Evolutionary conservation across 35 echinoderm and acorn worm species (phyloP).

Genomic region (Chiridota heheva): DNA sequence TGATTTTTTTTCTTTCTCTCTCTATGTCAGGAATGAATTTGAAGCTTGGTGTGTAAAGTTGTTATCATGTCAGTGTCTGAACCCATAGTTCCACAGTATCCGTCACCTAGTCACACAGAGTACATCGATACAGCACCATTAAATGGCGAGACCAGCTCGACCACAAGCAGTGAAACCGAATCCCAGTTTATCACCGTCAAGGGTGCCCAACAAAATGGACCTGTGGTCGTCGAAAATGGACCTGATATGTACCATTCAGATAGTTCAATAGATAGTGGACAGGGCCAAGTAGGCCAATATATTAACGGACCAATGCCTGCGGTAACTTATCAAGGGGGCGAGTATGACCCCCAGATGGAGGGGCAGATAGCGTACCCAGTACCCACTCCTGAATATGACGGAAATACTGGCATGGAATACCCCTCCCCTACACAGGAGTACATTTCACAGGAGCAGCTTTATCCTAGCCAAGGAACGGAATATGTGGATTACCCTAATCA

Average conservation of each 20-base stretch:
- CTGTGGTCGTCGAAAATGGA: conserved; percentile 70
- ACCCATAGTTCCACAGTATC: conserved; percentile 53
- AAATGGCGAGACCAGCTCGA: conserved; percentile 89
- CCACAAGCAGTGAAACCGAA: conserved; percentile 67
- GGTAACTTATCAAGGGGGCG: conserved; percentile 48
- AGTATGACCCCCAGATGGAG: conserved; percentile 52
- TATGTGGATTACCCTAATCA: conserved; percentile 77
- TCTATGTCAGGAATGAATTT: conserved; percentile 33
- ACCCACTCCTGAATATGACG: conserved; percentile 67
- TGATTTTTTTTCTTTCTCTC: not conserved
- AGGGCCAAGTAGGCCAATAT: conserved; percentile 53
- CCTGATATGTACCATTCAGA: conserved; percentile 81
- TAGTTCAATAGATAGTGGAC: conserved; percentile 73
- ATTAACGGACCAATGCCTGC: conserved; percentile 70
- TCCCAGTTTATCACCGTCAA: conserved; percentile 49
- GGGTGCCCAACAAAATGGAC: conserved; percentile 44
- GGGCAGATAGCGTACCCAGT: conserved; percentile 49
- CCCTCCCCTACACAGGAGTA: conserved; percentile 42
- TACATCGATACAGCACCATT: conserved; percentile 62
- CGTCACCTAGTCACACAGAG: conserved; percentile 60
- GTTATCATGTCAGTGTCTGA: conserved; percentile 72
- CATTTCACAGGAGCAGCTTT: conserved; percentile 50
- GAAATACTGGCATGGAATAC: conserved; percentile 46
- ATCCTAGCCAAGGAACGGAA: conserved; percentile 44
- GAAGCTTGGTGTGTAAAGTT: conserved; percentile 13